Evolutionary conservation across 2,797 vertebrate species (phyloP).

Genomic region (Hafferia zeledoni): DNA sequence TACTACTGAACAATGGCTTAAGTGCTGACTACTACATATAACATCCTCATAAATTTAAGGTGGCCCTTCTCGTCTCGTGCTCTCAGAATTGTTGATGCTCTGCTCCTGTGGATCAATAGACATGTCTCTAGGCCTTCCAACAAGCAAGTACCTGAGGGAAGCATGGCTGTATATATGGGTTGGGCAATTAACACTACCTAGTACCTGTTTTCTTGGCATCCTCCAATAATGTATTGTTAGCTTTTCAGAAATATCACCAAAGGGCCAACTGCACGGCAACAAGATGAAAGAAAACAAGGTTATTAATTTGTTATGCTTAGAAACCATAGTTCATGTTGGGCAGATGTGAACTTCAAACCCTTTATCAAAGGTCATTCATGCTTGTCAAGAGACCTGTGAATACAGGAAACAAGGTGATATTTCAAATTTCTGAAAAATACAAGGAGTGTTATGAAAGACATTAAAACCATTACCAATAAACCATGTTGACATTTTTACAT

Average conservation of each 20-base stretch:
- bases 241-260: not conserved
- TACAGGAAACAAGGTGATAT: not conserved
- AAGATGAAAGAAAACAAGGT: not conserved
- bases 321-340: not conserved
- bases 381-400: not conserved
- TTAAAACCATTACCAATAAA: not conserved
- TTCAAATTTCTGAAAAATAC: slow-evolving; percentile 10
- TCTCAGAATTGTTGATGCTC: not conserved
- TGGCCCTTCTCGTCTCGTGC: rapidly evolving
- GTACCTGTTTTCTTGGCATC: not conserved
- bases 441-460: not conserved
- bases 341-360: not conserved
- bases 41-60: not conserved
- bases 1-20: not conserved
- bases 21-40: not conserved
- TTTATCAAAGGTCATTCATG: not conserved
- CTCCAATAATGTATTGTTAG: not conserved
- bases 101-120: not conserved
- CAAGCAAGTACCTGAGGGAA: not conserved
- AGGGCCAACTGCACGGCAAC: rapidly evolving
- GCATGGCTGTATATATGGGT: not conserved
- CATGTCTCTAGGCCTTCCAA: not conserved
- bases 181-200: not conserved
- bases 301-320: not conserved
- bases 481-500: not conserved